Evolutionary conservation across 1,140 invertebrate genomes (phyloP).

Genomic region (Tetramorium alpestre): DNA sequence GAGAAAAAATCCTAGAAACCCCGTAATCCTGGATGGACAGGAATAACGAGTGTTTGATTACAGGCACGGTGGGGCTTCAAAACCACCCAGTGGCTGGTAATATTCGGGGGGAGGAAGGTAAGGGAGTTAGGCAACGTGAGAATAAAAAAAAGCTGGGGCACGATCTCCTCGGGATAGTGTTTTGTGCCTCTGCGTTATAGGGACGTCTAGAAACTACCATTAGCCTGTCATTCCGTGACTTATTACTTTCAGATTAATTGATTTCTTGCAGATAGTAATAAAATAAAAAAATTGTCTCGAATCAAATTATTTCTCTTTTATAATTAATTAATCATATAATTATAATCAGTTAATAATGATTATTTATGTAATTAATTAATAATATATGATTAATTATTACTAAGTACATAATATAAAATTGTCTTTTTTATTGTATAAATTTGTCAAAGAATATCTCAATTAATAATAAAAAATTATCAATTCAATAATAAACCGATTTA

Average conservation of each 20-base stretch:
- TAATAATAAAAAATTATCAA: not conserved
- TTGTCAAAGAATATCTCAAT: not conserved
- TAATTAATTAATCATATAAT: not conserved
- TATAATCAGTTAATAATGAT: too few relatives aligned
- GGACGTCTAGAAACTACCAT: slow-evolving; percentile 17
- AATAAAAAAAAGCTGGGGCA: slow-evolving; percentile 77
- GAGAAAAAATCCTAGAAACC: slow-evolving; percentile 78
- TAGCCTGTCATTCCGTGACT: not conserved
- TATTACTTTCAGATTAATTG: slow-evolving; percentile 27
- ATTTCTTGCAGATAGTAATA: not conserved
- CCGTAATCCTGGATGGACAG: slow-evolving; percentile 83
- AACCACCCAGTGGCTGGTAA: slow-evolving; percentile 75
- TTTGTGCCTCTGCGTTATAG: slow-evolving; percentile 63
- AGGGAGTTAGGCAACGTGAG: slow-evolving; percentile 65
- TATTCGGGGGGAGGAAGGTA: slow-evolving; percentile 57
- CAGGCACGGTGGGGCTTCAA: slow-evolving; percentile 75
- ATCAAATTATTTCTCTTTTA: not conserved
- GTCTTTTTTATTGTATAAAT: not conserved
- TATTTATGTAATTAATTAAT: not conserved
- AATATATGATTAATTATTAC: not conserved
- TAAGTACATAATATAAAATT: not conserved
- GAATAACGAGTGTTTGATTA: slow-evolving; percentile 85
- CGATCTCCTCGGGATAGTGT: slow-evolving; percentile 73
- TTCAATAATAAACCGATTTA: not conserved
- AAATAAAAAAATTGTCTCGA: not conserved